Percentiles rank a stretch among this genome's conserved stretches.
These are phyloP conservation scores for Paragorgia papillata DNA, from an alignment of 92 coral and sea anemone genomes.

Conservation along the genomic window DNA sequence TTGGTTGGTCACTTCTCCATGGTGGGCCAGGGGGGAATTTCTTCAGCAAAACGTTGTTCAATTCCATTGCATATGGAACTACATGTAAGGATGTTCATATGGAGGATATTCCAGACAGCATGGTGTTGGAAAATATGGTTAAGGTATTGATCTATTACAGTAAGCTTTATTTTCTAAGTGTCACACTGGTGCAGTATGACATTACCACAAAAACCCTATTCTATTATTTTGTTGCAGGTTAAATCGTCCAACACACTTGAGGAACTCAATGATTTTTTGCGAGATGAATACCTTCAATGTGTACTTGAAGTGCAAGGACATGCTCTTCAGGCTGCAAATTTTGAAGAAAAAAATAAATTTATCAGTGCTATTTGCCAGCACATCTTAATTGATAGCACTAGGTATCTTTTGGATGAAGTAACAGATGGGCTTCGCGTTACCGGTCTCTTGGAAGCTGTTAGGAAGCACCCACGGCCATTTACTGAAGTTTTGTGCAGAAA, in stretches of 20 bases:
- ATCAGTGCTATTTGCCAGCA: background rate
- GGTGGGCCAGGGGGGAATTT: constrained; percentile 38
- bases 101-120: background rate
- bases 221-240: background rate
- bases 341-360: constrained; percentile 10
- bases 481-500: constrained; percentile 37
- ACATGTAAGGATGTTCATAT: background rate
- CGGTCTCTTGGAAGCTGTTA: constrained; percentile 12
- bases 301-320: constrained; percentile 11
- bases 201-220: too few relatives aligned
- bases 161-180: too few relatives aligned
- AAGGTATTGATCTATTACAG: too few relatives aligned
- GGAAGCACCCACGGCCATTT: constrained; percentile 44
- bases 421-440: constrained; percentile 12
- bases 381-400: constrained; percentile 6
- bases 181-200: too few relatives aligned
- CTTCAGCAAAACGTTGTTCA: background rate
- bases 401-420: constrained; percentile 17
- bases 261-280: constrained; percentile 1
- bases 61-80: background rate
- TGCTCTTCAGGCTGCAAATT: background rate
- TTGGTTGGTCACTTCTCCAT: constrained; percentile 26
- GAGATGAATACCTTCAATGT: constrained; percentile 2
- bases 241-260: constrained; percentile 9
- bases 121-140: background rate